Base-by-base conservation (phyloP, 2,113 vertebrate genomes). In the Phalacrocorax pelagicus region DNA sequence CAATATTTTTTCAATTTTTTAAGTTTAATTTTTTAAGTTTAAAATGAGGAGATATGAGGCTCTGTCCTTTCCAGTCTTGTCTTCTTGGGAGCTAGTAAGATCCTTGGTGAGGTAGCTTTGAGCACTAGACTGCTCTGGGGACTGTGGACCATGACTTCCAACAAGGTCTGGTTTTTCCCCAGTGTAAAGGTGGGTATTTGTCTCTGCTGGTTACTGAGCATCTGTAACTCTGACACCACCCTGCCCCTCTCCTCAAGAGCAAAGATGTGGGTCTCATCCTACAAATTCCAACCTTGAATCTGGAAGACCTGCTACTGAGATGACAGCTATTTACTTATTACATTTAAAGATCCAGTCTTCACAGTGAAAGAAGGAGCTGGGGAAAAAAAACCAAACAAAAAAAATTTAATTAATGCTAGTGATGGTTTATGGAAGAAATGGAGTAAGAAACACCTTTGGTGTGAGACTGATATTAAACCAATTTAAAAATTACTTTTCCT, bases 401-500 rank as follows among this genome's bases (percentile, higher is more conserved):
- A 46, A 15, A 72, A 32, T 75, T 87, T 90, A 82, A 93, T 95
- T 82, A 86, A 86, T 46, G 61, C 30, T 86, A 27, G 66, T 80
- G 81, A 29, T 72, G n/a, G 74, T 36, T 92, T 90, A 34, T 88
- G 70, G 79, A 83, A 86, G 88, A 95, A 94, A 90, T 44, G 74
- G 36, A 80, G 63, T 69, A 72, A 93, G 82, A 94, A 94, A 80
- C 51, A 95, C 85, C 71, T 87, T 80, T 65, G 54, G 70, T 93
- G 58, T 88, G 49, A 82, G 29, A 80, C 54, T 80, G 85, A 88
- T 87, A 95, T 62, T 72, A 90, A 95, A 92, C 18, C 62, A 77
- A 80, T 86, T 90, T 73, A 20, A 62, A 95, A 93, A 93, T 80
- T 86, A 82, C 74, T 80, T 92, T 91, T 90, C 14, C 46, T 82